Evolutionary conservation across 2,113 vertebrate species (phyloP), one percentile per base, ranked within the genome.

Genomic region (Acanthochromis polyacanthus): DNA sequence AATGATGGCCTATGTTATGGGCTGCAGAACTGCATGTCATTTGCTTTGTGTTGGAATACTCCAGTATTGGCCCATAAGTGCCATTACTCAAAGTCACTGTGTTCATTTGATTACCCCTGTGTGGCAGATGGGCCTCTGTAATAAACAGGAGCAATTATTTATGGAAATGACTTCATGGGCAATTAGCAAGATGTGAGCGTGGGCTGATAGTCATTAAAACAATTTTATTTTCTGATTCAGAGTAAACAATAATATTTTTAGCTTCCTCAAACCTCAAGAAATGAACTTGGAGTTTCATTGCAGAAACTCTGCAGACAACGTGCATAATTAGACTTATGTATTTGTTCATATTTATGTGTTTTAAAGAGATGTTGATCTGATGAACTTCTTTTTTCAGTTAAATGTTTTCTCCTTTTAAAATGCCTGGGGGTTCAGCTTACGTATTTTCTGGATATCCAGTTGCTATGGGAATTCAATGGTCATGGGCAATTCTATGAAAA

Each of bases 111-210:
- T 89, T 78, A 88, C 60, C 88, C 79, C 61, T 46, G 75, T 80
- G 59, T 84, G 84, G 82, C 87, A 89, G 85, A 91, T 81, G 77
- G 51, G 38, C 77, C 48, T 75, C 52, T 28, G 80, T 56, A 81
- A 85, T 88, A 83, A 91, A 83, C 78, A 69, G 75, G 50, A 85
- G 80, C 45, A 81, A 72, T 91, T 91, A 91, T 88, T 91, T 87
- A 92, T 90, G 89, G 84, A 90, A 93, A 92, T 91, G 52, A 57
- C 81, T 88, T 88, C 78, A 85, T 68, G 83, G 65, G 64, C 75
- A 92, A 92, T 94, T 92, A 92, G 84, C 53, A 30, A 68, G 81
- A 80, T 79, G 69, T 52, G 57, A 75, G 71, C n/a, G 60, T 81
- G 63, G 82, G 83, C 48, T 68, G 80, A 75, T 75, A 60, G 75